Evolutionary conservation across 2,113 vertebrate species (phyloP).

Genomic region (Xiphias gladius): DNA sequence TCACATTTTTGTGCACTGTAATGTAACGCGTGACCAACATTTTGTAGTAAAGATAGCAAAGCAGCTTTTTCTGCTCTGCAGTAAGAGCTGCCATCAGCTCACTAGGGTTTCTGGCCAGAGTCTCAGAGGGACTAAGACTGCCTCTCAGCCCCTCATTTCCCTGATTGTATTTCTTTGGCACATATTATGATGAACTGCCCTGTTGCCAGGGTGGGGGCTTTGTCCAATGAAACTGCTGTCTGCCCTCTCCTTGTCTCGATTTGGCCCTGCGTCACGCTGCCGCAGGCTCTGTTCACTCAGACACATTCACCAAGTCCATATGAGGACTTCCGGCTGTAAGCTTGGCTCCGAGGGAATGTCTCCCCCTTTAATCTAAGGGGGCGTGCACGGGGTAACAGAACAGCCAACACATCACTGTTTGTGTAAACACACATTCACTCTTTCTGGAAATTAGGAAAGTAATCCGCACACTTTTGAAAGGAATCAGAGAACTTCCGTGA

Average conservation of each 20-base stretch:
- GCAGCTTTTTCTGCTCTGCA: not conserved
- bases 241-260: not conserved
- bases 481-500: not conserved
- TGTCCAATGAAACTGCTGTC: not conserved
- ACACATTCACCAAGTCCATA: conserved; percentile 8
- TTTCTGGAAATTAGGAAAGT: not conserved
- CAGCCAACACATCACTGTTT: not conserved
- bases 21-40: not conserved
- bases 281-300: not conserved
- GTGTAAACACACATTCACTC: not conserved
- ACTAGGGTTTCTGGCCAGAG: not conserved
- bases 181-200: not conserved
- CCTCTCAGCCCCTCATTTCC: not conserved
- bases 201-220: not conserved
- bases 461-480: not conserved
- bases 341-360: not conserved
- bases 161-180: not conserved
- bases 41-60: not conserved
- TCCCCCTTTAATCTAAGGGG: not conserved
- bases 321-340: conserved; percentile 16
- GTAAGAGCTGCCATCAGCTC: not conserved
- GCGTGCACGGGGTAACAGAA: not conserved
- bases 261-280: not conserved
- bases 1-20: not conserved
- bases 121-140: not conserved